A percentile compares a stretch with the other conserved stretches of the same genome.
These are phyloP conservation scores for Achatina immaculata DNA, from an alignment of 1,140 invertebrate species.

Conservation along the genomic window DNA sequence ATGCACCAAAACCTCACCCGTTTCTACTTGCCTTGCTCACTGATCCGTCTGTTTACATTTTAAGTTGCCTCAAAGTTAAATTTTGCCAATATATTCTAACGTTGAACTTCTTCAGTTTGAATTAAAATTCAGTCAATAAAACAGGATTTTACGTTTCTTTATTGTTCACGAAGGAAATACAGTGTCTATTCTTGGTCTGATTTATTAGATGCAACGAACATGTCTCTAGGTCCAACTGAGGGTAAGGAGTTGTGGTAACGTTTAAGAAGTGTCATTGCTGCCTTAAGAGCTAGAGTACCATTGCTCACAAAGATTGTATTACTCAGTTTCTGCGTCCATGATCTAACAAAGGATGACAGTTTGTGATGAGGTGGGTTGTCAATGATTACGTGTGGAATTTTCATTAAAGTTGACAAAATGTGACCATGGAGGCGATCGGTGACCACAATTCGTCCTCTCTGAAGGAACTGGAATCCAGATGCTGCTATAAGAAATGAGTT, in stretches of 20 bases:
- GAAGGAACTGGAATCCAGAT: conserved; percentile 40
- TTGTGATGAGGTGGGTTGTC: conserved; percentile 44
- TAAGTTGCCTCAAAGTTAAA: too few relatives aligned
- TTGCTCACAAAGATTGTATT: conserved; percentile 18
- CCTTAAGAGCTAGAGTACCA: conserved; percentile 3
- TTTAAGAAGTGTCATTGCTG: conserved; percentile 34
- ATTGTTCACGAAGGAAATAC: conserved; percentile 23
- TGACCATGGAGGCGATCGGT: conserved; percentile 53
- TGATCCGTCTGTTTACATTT: too few relatives aligned
- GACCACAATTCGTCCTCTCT: conserved; percentile 47
- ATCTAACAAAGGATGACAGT: conserved; percentile 43
- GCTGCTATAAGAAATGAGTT: conserved; percentile 34
- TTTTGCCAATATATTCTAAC: too few relatives aligned
- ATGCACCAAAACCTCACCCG: too few relatives aligned
- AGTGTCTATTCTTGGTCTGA: conserved; percentile 42
- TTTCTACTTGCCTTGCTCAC: too few relatives aligned
- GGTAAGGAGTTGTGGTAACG: conserved; percentile 28
- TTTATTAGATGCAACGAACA: conserved; percentile 12
- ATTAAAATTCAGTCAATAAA: too few relatives aligned
- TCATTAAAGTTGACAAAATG: conserved; percentile 47
- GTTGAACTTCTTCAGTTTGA: too few relatives aligned
- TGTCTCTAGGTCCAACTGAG: neutral
- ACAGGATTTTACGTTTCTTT: too few relatives aligned
- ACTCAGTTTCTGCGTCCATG: conserved; percentile 42
- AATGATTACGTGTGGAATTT: conserved; percentile 51